Evolutionary conservation across 2,888 invertebrate genomes (phyloP).

Genomic region (Agapostemon virescens): DNA sequence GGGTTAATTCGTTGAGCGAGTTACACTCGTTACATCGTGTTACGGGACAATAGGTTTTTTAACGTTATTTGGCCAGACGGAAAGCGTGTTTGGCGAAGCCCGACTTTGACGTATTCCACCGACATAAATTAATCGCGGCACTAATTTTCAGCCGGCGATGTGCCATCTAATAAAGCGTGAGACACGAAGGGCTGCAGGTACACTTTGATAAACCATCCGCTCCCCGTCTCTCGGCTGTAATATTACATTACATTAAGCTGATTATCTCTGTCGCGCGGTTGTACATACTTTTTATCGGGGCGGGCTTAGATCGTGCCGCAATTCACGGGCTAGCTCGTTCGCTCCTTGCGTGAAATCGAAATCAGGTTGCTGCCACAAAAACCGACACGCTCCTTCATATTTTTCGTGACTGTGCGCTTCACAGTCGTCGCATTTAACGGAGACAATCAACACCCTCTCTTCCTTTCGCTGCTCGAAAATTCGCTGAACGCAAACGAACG

Average conservation of each 20-base stretch:
- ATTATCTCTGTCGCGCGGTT: constrained; percentile 60
- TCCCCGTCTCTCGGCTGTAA: constrained; percentile 50
- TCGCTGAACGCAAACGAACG: neutral
- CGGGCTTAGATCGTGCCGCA: constrained; percentile 44
- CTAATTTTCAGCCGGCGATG: constrained; percentile 60
- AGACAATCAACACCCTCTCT: neutral
- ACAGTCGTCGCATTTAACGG: neutral
- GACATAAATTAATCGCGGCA: constrained; percentile 65
- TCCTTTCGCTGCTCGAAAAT: neutral
- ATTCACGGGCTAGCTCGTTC: constrained; percentile 31
- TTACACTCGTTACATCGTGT: constrained; percentile 2
- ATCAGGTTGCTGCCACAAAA: constrained; percentile 12
- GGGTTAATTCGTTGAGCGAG: neutral
- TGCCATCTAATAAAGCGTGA: constrained; percentile 70
- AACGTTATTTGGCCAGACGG: neutral
- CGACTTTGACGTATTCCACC: constrained; percentile 29
- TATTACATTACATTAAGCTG: constrained; percentile 69
- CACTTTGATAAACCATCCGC: constrained; percentile 63
- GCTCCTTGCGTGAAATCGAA: constrained; percentile 10
- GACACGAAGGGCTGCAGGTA: constrained; percentile 67
- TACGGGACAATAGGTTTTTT: constrained; percentile 14
- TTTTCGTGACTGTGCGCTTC: neutral
- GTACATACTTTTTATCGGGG: constrained; percentile 45
- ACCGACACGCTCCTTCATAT: neutral
- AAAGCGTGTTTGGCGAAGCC: neutral